Percentiles rank a stretch among this genome's conserved stretches.
phyloP scores from a whole-genome alignment of 2,888 invertebrate genomes.

The Agonum fuliginosum region DNA sequence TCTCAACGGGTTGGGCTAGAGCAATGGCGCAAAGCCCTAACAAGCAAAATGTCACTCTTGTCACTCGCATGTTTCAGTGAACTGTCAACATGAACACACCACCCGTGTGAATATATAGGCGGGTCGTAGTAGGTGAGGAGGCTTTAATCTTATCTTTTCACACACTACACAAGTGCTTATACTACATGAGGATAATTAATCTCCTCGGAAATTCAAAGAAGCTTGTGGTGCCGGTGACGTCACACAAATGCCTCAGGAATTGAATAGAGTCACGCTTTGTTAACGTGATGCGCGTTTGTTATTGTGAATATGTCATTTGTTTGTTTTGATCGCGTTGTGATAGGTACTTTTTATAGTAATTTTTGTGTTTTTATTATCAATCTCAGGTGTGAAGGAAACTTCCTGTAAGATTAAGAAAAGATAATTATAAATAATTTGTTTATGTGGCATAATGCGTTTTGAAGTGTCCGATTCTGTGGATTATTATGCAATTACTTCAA shows the following conservation, averaged over 20 bases:
- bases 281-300: neutral
- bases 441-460: neutral
- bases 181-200: neutral
- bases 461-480: neutral
- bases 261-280: neutral
- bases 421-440: conserved; percentile 2
- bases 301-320: neutral
- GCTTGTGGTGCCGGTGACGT: neutral
- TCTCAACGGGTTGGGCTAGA: neutral
- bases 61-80: neutral
- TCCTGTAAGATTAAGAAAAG: neutral
- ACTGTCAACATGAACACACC: neutral
- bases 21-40: neutral
- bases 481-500: neutral
- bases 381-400: conserved; percentile 5
- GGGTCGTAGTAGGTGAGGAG: neutral
- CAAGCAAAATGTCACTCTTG: neutral
- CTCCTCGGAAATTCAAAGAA: neutral
- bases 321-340: neutral
- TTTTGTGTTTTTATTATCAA: neutral
- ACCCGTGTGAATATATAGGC: conserved; percentile 7
- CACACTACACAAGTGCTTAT: neutral
- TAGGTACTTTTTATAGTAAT: neutral
- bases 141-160: conserved; percentile 22
- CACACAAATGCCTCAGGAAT: neutral